These are phyloP conservation scores for Drosophila imparisetae DNA, from an alignment of 2,888 invertebrate species.

Conservation along the genomic window DNA sequence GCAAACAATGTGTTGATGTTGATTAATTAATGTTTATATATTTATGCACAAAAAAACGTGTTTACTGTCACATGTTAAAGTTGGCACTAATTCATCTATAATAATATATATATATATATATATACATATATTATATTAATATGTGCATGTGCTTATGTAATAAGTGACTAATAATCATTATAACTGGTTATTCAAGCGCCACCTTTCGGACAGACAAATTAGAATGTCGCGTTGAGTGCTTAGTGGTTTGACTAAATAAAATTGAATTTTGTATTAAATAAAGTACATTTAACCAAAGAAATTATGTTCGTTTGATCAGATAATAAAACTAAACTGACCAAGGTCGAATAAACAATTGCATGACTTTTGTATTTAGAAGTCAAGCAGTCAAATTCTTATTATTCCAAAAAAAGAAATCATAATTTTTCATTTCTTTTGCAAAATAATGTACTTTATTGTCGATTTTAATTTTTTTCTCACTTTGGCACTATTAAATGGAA, in stretches of 20 bases:
- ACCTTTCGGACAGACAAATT: background rate
- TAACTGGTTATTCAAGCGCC: background rate
- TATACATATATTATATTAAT: background rate
- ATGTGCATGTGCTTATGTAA: background rate
- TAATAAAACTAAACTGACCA: background rate
- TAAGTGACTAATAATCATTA: background rate
- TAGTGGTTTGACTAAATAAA: background rate
- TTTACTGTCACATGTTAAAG: conserved; percentile 29
- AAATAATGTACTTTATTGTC: background rate
- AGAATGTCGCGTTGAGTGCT: background rate
- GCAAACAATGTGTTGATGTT: conserved; percentile 48
- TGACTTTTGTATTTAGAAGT: background rate
- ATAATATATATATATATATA: background rate
- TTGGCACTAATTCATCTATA: conserved; percentile 17
- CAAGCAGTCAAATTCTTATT: background rate
- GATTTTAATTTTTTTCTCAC: background rate
- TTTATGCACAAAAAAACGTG: conserved; percentile 25
- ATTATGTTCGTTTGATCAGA: background rate
- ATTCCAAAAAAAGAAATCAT: background rate
- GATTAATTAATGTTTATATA: conserved; percentile 15
- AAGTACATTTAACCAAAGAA: background rate
- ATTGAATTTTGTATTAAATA: background rate
- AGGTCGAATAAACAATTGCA: conserved; percentile 1
- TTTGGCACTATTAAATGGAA: background rate
- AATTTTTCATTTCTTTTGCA: background rate